phyloP scores from a whole-genome alignment of 30 jellyfish, hydroid and myxozoan species.

The Rhopilema esculentum region DNA sequence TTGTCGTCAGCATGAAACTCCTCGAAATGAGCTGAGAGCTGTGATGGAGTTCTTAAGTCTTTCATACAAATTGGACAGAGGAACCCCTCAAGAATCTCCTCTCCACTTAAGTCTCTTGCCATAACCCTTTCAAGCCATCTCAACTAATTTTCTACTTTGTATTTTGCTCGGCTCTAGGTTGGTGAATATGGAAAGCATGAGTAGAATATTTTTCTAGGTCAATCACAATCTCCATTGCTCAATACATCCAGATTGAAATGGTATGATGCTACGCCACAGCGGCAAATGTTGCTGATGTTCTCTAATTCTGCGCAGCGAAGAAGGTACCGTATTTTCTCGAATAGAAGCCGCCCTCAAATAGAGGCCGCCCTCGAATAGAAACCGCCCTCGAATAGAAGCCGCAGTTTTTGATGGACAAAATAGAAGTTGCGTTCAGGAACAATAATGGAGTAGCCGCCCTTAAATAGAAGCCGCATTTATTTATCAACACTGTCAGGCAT shows the following conservation, averaged over 20 bases:
- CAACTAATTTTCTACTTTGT: not conserved
- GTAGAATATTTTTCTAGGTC: not conserved
- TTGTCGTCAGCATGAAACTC: constrained; percentile 83
- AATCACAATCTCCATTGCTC: not conserved
- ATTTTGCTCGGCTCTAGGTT: not conserved
- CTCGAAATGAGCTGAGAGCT: constrained; percentile 88
- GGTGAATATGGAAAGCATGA: not conserved
- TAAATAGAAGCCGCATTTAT: too few relatives aligned
- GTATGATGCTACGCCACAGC: not conserved
- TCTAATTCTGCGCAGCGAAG: too few relatives aligned
- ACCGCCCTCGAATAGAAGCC: too few relatives aligned
- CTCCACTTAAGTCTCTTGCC: constrained; percentile 68
- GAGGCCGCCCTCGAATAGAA: too few relatives aligned
- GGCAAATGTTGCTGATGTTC: too few relatives aligned
- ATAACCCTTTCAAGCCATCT: not conserved
- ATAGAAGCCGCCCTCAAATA: too few relatives aligned
- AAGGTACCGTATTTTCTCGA: too few relatives aligned
- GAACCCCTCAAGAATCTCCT: constrained; percentile 84
- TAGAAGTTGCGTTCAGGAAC: too few relatives aligned
- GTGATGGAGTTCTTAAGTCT: constrained; percentile 85
- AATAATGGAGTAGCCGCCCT: too few relatives aligned
- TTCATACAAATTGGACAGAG: constrained; percentile 95
- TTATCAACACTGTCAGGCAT: too few relatives aligned
- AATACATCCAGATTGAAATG: not conserved
- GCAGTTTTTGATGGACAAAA: too few relatives aligned